Evolutionary conservation across 1,140 invertebrate genomes (phyloP), one percentile per base, ranked within the genome.

Genomic region (Macrobrachium rosenbergii): DNA sequence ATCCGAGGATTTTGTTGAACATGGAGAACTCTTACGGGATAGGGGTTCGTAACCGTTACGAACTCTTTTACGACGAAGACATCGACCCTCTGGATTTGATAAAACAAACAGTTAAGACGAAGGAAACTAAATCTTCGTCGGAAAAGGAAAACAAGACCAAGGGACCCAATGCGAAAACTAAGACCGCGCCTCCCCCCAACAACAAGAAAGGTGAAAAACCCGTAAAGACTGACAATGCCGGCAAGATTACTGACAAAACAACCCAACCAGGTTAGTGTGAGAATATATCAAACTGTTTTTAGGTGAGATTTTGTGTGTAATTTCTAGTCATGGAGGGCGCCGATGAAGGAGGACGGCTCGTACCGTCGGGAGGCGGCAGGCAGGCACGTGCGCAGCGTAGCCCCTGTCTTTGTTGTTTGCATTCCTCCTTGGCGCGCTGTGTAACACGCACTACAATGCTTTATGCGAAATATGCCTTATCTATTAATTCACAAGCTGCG

Each of bases 11-110:
- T 90, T 91, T 76, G 69, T 58, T 85, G 75, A 90, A 87, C 78
- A 98, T 98, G 97, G 97, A 98, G 93, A 96, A 95, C 93, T 94
- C 95, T 91, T 98, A 98, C 94, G 97, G 96, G 92, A 96, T 98
- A 92, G 96, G 96, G 90, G 95, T 97, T 90, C 95, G 95, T 91
- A 99, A 99, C 94, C 96, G 97, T 93, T 98, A 97, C 93, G 96
- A 95, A 92, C 94, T 98, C 92, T 97, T 97, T 92, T 94, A 97
- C 92, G 94, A 95, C 92, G 95, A 96, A 91, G 96, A 95, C 91
- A 94, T 95, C 92, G 97, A 98, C 94, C 96, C 96, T 89, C 94
- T 97, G 92, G 97, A 98, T 96, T 92, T 92, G 97, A 76, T 90
- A 90, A 91, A 95, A 95, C 93, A 94, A 94, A 90, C 95, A 95